Base-by-base conservation (phyloP, 2,888 invertebrate genomes). In the Zygothrica quintamaculata region DNA sequence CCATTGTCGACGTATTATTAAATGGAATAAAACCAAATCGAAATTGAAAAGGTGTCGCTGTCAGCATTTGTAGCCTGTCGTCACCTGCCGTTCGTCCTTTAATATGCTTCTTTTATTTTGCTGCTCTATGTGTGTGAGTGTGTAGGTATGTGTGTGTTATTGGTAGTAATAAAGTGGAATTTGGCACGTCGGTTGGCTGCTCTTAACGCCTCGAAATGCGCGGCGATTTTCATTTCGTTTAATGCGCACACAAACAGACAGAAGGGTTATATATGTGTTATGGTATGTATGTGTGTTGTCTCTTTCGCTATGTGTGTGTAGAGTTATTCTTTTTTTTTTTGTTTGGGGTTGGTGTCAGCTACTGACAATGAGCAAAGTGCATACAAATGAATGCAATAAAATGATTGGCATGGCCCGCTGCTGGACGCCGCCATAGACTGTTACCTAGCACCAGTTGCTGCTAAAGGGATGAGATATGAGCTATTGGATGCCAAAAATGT, bases 371-470 rank as follows among this genome's bases (percentile, higher is more conserved):
- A n/a, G 73, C 62, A 75, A 80, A 80, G 84, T 80, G 81, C 80
- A 80, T 73, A 80, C 79, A 81, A 84, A 84, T 81, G 76, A 82
- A 77, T 82, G 82, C 85, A 81, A 81, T 85, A 75, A 82, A 82
- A 82, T 82, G 85, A 82, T 85, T 79, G 82, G 82, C 84, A 82
- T 82, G 75, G 69, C 73, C 64, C 71, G 76, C 65, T 66, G 68
- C 56, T 79, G n/a, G n/a, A n/a, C n/a, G n/a, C n/a, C n/a, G n/a
- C 62, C 55, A 40, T 15, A 34, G 16, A 43, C 44, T n/a, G 36
- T 4, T 39, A 26, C 12, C 7, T 13, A n/a, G 26, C 18, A 53
- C 48, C 52, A 29, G 61, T 22, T 22, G 18, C 18, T 22, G 18
- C 18, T 22, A 2, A 16, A 18, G 15, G 13, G n/a, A 16, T 22